Evolutionary conservation across 2,888 invertebrate genomes (phyloP), one percentile per base, ranked within the genome.

Genomic region (Polydrusus pterygomalis): DNA sequence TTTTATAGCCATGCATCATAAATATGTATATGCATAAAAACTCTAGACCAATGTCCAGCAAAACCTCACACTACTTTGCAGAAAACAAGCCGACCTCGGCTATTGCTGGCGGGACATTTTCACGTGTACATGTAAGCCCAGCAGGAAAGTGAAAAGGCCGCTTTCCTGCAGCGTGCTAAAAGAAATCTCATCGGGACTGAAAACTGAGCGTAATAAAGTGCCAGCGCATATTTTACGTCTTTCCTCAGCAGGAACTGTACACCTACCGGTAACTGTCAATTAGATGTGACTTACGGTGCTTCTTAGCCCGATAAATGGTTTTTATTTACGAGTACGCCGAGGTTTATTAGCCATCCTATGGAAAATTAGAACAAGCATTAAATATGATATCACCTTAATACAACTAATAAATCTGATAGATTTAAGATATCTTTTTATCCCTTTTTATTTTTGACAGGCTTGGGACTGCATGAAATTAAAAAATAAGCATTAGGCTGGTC

Each of bases 171-270:
- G 81, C 82, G 78, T 79, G 80, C 80, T 82, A 81, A 84, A 84
- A 85, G 86, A 86, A 86, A 82, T 85, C 86, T 80, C 86, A 78
- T 81, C 83, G 86, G 86, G 86, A 83, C 82, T 86, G 87, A 86
- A 87, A 87, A 86, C 86, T 85, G 86, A 86, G 86, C 83, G 86
- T 86, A 87, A 87, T 87, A 87, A 87, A 87, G 85, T 87, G 86
- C 83, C 82, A 73, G 79, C 81, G 86, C 85, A 87, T 87, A 86
- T 86, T 86, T 87, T 85, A 86, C 82, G 72, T 73, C 77, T 73
- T 60, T 75, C 74, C 77, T 67, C 79, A 78, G 80, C 81, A 84
- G 84, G 84, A 86, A 86, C 84, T 82, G 84, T 86, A 86, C 85
- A 86, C 86, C 85, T 85, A 85, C 80, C 84, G 83, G 84, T 82